Evolutionary conservation across 1,140 invertebrate genomes (phyloP), one percentile per base, ranked within the genome.

Genomic region (Steinernema feltiae): DNA sequence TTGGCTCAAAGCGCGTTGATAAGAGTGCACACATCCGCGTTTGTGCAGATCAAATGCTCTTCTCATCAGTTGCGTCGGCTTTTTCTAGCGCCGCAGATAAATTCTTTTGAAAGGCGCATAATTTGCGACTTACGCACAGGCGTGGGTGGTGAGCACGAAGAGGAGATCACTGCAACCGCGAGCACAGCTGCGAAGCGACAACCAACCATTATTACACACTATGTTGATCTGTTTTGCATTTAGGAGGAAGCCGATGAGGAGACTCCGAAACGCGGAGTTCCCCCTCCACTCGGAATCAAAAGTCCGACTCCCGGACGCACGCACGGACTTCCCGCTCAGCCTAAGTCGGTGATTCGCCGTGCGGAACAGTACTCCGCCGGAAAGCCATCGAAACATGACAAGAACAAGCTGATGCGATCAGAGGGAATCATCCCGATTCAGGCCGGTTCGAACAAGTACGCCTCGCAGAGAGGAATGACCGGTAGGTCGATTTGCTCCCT

Each of bases 401-500:
- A 86, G 75, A 80, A 82, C 27, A 85, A 86, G 82, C 76, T 85
- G 48, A 85, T 85, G 84, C 71, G 74, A 41, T 80, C 76, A 35
- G 82, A 83, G 76, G 82, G 83, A 72, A 85, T 85, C 73, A 85
- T 85, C 71, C 85, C 85, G 27, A 86, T 86, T 70, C 84, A 85
- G 70, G 85, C 85, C 46, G 84, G 84, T 69, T 82, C 83, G 21
- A 85, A 85, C 83, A 85, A 85, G 78, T 85, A 82, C 78, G 84
- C 85, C 69, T 86, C 85, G 12, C 84, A 85, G 70, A 83, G 81
- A 72, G 84, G 84, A 63, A 83, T 85, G 83, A 86, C 85, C 35
- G 84, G 83, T 84, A 73, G 27, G 79, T 74, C 3, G 24, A 78
- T 27, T 17, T 27, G 12, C 12, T 63, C 53, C 15, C 7, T 27